Evolutionary conservation across 2,888 invertebrate genomes (phyloP).

Genomic region (Apoderus coryli): DNA sequence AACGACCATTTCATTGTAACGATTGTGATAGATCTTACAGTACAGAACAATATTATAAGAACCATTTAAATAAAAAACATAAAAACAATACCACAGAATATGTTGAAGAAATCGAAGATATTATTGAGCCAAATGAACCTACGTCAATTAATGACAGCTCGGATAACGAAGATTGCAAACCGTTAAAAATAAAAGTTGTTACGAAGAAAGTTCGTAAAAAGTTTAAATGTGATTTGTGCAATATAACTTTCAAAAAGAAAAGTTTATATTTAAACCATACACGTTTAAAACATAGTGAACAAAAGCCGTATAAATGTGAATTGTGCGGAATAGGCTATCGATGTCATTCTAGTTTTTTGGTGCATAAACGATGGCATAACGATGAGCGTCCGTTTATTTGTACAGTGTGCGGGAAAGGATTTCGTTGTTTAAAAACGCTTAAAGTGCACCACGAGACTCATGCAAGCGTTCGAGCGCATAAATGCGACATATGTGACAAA

Average conservation of each 20-base stretch:
- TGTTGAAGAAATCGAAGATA: too few relatives aligned
- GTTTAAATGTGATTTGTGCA: constrained; percentile 19
- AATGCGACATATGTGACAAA: constrained; percentile 22
- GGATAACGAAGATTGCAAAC: too few relatives aligned
- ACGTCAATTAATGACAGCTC: too few relatives aligned
- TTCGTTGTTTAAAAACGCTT: constrained; percentile 21
- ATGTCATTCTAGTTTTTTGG: constrained; percentile 21
- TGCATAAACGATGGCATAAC: constrained; percentile 22
- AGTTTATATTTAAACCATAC: constrained; percentile 22
- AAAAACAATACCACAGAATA: neutral
- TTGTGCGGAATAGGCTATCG: constrained; percentile 22
- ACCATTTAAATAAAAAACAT: too few relatives aligned
- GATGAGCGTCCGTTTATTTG: constrained; percentile 22
- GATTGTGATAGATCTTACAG: neutral
- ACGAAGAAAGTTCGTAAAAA: too few relatives aligned
- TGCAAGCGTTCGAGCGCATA: constrained; percentile 21
- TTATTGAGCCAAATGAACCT: constrained; percentile 6
- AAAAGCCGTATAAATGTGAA: constrained; percentile 23
- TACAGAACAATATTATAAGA: too few relatives aligned
- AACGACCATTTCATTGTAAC: too few relatives aligned
- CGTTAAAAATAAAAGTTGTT: too few relatives aligned
- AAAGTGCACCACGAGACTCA: constrained; percentile 23
- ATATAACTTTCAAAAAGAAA: constrained; percentile 20
- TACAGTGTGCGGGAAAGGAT: constrained; percentile 28
- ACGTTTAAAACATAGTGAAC: constrained; percentile 22